Base-by-base conservation (phyloP, 2,113 vertebrate species). In the Orientallactaga bullata region DNA sequence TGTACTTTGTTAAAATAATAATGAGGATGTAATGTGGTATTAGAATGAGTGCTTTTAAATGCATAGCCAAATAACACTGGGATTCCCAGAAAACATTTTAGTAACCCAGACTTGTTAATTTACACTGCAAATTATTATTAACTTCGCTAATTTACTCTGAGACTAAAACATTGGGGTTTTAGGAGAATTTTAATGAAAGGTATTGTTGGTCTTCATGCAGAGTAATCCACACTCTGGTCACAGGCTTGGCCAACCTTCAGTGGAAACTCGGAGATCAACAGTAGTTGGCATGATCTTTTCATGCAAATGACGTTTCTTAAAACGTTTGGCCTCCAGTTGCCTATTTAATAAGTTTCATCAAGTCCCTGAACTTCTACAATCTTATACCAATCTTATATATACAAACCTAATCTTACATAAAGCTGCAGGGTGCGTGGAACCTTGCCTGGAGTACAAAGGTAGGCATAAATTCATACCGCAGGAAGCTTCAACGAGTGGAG, bases 11-110 rank as follows among this genome's bases (percentile, higher is more conserved):
- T n/a, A 78, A 74, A 61, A 85, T 9, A 91, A 35, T 11, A 81
- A 26, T 58, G 42, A 91, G 23, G 69, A 65, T 80, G 58, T 58
- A 79, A 72, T 47, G 35, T 80, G 26, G 26, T 55, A 16, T 87
- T 89, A 68, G 26, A 61, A 51, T 51, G n/a, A 76, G 39, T 42
- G 23, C 42, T 73, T 88, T 84, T 68, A 96, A 87, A 89, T 32
- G 71, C 3, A 24, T 51, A 32, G 7, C 47, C 30, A 73, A 3
- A 7, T 15, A 79, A 8, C 8, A 79, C 32, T 16, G 80, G 39
- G 15, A 42, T 89, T 90, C 73, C 21, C 72, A 78, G 71, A 94
- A 91, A 72, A 6, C 7, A 73, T 72, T 85, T 60, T 18, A 87
- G 9, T 35, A 85, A 69, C 11, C 58, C 21, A 76, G 5, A 2